Base-by-base conservation (phyloP, 2,113 vertebrate species). In the Probosciger aterrimus region DNA sequence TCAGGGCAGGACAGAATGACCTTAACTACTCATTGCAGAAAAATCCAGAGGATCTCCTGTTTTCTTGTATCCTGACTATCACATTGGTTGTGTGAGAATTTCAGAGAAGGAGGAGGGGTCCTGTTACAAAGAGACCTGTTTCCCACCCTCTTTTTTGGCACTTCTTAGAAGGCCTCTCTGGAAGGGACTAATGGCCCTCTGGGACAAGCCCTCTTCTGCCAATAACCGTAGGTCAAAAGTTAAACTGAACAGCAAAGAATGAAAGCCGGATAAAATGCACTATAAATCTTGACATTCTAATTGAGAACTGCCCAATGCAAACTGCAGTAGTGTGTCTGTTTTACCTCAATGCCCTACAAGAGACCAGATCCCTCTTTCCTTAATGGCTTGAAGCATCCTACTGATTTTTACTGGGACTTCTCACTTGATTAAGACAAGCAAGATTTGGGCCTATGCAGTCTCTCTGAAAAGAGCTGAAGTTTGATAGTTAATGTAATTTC, bases 241-340 rank as follows among this genome's bases (percentile, higher is more conserved):
- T 96, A 97, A 95, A 93, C 78, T 87, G 95, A 94, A 41, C 92
- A 94, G 88, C 8, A 2, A 92, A 92, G 88, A 93, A 85, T 89
- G 93, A 95, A 96, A 96, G 70, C 86, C 10, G 70, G 93, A 95
- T 96, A 96, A 97, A 93, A 95, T 92, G 53, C 88, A 41, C 95
- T 25, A 96, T 96, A 95, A 96, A 96, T 96, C 96, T 92, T 89
- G 84, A 69, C 96, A 92, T 96, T 97, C 92, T 95, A 96, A 96
- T 87, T 96, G 95, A 97, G 93, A 95, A 91, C 77, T 93, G 86
- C 92, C 95, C 92, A 95, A 59, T 86, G 83, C 91, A 93, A 93
- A 94, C 93, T 96, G 91, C 86, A 87, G 28, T 25, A 46, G 70
- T 89, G 88, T 69, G 76, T 96, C 93, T 97, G 96, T 11, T 94